Evolutionary conservation across 2,888 invertebrate genomes (phyloP).

Genomic region (Leptopilina drosophilae): DNA sequence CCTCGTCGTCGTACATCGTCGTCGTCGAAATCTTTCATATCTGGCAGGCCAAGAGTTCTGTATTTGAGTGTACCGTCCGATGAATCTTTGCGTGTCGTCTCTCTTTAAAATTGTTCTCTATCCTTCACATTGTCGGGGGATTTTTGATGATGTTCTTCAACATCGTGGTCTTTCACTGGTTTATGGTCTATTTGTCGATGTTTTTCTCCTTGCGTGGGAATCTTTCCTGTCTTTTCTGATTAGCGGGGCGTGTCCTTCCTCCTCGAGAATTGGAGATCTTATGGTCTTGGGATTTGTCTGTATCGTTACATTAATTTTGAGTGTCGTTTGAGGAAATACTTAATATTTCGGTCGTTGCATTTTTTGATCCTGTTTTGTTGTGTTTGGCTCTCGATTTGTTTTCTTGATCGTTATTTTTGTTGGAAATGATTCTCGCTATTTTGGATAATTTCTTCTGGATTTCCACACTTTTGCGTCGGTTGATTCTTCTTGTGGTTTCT

Average conservation of each 20-base stretch:
- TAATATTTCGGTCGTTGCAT: constrained; percentile 59
- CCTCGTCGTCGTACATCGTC: constrained; percentile 35
- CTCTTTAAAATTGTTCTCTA: constrained; percentile 41
- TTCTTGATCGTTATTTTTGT: constrained; percentile 56
- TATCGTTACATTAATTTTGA: constrained; percentile 65
- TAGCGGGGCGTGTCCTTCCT: constrained; percentile 59
- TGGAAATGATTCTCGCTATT: constrained; percentile 3
- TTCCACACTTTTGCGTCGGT: background rate
- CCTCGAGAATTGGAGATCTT: constrained; percentile 67
- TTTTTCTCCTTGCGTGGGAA: constrained; percentile 61
- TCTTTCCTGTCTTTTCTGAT: constrained; percentile 61
- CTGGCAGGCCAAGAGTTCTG: constrained; percentile 57
- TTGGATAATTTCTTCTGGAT: background rate
- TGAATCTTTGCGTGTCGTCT: constrained; percentile 60
- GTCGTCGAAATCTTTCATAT: constrained; percentile 53
- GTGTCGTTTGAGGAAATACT: constrained; percentile 61
- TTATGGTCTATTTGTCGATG: background rate
- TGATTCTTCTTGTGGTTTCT: constrained; percentile 41
- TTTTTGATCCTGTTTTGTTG: constrained; percentile 69
- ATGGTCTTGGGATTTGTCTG: constrained; percentile 69
- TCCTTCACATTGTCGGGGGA: constrained; percentile 10
- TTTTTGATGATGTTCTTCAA: constrained; percentile 25
- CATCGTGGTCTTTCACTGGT: constrained; percentile 19
- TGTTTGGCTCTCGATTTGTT: constrained; percentile 67
- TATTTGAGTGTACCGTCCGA: constrained; percentile 57